Evolutionary conservation across 23 tunicate species (phyloP).

Genomic region (Diplosoma virens): DNA sequence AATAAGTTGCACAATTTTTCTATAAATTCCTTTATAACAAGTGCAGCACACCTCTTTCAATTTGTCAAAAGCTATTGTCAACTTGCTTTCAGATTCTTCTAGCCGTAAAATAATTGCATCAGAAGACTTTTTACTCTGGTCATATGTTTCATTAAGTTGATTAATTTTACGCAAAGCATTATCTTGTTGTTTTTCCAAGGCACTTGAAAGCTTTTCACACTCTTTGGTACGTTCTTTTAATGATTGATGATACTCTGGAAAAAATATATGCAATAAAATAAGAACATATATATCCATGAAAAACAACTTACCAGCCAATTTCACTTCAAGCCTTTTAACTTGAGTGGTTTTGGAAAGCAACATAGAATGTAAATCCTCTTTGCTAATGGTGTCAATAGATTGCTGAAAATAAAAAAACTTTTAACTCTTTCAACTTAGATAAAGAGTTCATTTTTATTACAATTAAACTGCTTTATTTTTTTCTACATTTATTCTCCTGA

Average conservation of each 20-base stretch:
- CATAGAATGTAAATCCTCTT: conserved; percentile 62
- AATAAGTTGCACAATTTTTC: too few species aligned
- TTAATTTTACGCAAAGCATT: conserved; percentile 58
- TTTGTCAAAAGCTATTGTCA: conserved; percentile 13
- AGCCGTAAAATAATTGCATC: conserved; percentile 41
- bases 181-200: conserved; percentile 89
- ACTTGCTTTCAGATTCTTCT: conserved; percentile 37
- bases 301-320: conserved; percentile 54
- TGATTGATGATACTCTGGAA: conserved; percentile 70
- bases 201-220: conserved; percentile 66
- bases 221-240: conserved; percentile 79
- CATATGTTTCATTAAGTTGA: conserved; percentile 63
- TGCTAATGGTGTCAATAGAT: conserved; percentile 40
- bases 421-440: too few species aligned
- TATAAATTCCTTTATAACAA: too few species aligned
- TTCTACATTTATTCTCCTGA: too few species aligned
- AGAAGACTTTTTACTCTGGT: conserved; percentile 25
- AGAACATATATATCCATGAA: neutral
- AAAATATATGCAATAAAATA: neutral
- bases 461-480: too few species aligned
- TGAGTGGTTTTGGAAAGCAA: conserved; percentile 56
- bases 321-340: conserved; percentile 82
- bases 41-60: conserved; percentile 26
- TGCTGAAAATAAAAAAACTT: neutral
- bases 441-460: too few species aligned